phyloP scores from a whole-genome alignment of 2,797 vertebrate species.

The Cottoperca gobio region DNA sequence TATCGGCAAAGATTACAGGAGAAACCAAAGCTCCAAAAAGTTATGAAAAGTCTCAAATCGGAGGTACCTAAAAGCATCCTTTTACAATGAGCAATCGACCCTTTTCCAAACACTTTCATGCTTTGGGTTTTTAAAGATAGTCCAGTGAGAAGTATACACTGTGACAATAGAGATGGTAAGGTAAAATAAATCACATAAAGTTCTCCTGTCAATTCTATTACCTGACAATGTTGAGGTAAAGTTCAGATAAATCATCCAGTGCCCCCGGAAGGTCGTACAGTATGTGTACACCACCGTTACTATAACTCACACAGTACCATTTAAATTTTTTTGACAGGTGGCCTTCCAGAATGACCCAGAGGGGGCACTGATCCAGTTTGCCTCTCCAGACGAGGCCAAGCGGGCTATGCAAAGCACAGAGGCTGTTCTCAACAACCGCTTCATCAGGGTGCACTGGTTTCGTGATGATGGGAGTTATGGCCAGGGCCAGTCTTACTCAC shows the following conservation, averaged over 20 bases:
- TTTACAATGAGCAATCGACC: neutral
- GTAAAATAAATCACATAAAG: neutral
- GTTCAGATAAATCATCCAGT: neutral
- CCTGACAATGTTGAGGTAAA: neutral
- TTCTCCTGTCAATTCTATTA: neutral
- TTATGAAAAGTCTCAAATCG: neutral
- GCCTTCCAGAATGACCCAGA: constrained; percentile 95
- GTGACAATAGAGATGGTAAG: too few relatives aligned
- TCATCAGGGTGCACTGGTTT: constrained; percentile 96
- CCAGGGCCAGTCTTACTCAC: constrained; percentile 47
- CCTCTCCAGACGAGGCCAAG: constrained; percentile 92
- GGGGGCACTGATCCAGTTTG: constrained; percentile 96
- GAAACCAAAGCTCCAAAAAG: neutral
- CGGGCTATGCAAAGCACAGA: constrained; percentile 96
- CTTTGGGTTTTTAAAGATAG: neutral
- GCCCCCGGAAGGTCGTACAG: neutral
- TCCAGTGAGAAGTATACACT: neutral
- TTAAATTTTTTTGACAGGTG: constrained; percentile 84
- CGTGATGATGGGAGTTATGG: constrained; percentile 85
- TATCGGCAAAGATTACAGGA: neutral
- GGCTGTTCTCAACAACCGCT: constrained; percentile 97
- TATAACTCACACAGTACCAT: neutral
- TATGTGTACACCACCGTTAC: neutral
- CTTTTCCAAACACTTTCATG: neutral
- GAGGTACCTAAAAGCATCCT: neutral